These are phyloP conservation scores for Monodelphis domestica DNA, from an alignment of 2,797 vertebrate species.

Conservation along the genomic window DNA sequence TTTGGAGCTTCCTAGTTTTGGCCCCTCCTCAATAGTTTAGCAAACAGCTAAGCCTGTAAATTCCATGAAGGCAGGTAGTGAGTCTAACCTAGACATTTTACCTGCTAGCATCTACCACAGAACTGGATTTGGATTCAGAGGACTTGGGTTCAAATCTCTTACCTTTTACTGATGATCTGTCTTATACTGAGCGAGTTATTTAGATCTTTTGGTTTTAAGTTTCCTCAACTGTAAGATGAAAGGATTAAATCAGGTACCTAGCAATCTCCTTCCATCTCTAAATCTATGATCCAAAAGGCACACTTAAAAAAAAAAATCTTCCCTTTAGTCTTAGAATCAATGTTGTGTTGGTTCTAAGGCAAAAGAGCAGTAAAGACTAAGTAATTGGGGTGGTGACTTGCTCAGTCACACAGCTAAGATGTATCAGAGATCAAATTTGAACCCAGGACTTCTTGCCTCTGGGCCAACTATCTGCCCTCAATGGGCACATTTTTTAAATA, in stretches of 20 bases:
- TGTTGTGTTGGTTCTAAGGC: no score
- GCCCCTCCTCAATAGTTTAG: not conserved
- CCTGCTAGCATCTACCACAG: not conserved
- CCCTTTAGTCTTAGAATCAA: no score
- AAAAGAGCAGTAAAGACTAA: no score
- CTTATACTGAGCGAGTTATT: not conserved
- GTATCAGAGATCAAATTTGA: no score
- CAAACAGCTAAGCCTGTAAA: not conserved
- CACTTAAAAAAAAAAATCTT: no score
- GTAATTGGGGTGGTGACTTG: no score
- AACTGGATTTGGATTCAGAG: constrained; percentile 5
- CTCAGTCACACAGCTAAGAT: no score
- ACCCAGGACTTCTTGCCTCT: no score
- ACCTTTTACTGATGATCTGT: not conserved
- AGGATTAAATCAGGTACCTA: not conserved
- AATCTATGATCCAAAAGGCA: not conserved
- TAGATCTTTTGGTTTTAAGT: not conserved
- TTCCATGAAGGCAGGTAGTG: not conserved
- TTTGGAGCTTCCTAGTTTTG: constrained; percentile 17
- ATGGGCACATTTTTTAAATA: no score
- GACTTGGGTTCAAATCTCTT: constrained; percentile 1
- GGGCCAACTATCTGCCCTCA: no score
- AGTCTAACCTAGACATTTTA: not conserved
- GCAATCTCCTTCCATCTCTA: not conserved
- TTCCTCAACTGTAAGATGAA: not conserved